Conservation (phyloP, 1,140 invertebrate species). For the Brachionus manjavacas region DNA sequence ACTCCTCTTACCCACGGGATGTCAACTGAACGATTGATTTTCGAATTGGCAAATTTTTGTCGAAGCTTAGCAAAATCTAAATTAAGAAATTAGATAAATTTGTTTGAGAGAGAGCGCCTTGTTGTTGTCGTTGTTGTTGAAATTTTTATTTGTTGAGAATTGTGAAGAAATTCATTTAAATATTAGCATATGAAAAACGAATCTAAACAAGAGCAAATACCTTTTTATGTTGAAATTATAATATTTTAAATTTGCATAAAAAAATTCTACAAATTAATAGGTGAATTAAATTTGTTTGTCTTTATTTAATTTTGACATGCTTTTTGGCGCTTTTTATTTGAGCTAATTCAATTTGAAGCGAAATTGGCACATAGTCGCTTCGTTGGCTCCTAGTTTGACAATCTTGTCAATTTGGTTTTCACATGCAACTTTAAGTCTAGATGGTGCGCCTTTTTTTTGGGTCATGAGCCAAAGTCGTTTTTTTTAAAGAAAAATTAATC, state of each 20-base stretch:
- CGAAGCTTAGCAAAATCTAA: background rate
- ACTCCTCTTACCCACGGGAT: background rate
- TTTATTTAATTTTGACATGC: background rate
- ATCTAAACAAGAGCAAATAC: background rate
- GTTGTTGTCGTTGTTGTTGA: background rate
- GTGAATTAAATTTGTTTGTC: background rate
- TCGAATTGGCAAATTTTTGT: background rate
- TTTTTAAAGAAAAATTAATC: too few species aligned
- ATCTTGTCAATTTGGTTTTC: background rate
- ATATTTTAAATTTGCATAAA: slow-evolving; percentile 7
- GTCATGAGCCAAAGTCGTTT: too few species aligned
- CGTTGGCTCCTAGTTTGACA: background rate
- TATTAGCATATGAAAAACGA: background rate
- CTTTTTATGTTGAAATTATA: background rate
- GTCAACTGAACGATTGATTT: background rate
- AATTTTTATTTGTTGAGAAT: slow-evolving; percentile 19
- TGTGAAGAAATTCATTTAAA: background rate
- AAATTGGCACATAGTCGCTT: background rate
- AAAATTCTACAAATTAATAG: background rate
- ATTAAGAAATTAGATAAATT: background rate
- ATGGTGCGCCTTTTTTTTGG: too few species aligned
- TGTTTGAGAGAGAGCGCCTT: slow-evolving; percentile 16
- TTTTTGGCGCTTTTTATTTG: background rate
- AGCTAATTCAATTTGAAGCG: background rate
- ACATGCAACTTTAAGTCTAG: too few species aligned